These are phyloP conservation scores for Actinia tenebrosa DNA, from an alignment of 64 coral and sea anemone genomes.

Conservation along the genomic window DNA sequence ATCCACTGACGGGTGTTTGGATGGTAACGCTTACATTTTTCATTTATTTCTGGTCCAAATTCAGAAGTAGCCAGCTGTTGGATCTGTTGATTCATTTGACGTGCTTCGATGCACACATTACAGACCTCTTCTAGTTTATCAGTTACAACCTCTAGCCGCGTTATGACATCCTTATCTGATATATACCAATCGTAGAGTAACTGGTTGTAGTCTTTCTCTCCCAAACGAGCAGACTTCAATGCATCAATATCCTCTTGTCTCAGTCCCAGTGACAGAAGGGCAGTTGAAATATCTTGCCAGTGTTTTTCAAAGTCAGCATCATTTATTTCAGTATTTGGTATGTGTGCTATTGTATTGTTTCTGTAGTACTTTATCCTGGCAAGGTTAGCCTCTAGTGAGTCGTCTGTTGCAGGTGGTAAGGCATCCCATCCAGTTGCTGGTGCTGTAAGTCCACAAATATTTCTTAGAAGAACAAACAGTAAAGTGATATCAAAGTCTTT, in stretches of 20 bases:
- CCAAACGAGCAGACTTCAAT: no score
- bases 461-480: no score
- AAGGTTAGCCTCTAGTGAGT: neutral
- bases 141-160: neutral
- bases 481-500: no score
- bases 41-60: neutral
- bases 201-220: no score
- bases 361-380: conserved; percentile 14
- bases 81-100: neutral
- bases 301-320: no score
- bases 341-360: no score
- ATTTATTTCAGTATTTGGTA: no score
- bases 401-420: neutral
- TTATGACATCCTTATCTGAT: neutral
- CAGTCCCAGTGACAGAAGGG: neutral
- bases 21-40: neutral
- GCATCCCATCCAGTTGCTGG: conserved; percentile 28
- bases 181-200: no score
- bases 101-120: no score
- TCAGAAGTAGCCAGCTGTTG: neutral
- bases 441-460: no score
- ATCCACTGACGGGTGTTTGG: neutral
- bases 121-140: neutral
- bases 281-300: no score
- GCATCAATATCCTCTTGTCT: no score